phyloP scores from a whole-genome alignment of 1,140 invertebrate genomes.

The Drosophila guanche region DNA sequence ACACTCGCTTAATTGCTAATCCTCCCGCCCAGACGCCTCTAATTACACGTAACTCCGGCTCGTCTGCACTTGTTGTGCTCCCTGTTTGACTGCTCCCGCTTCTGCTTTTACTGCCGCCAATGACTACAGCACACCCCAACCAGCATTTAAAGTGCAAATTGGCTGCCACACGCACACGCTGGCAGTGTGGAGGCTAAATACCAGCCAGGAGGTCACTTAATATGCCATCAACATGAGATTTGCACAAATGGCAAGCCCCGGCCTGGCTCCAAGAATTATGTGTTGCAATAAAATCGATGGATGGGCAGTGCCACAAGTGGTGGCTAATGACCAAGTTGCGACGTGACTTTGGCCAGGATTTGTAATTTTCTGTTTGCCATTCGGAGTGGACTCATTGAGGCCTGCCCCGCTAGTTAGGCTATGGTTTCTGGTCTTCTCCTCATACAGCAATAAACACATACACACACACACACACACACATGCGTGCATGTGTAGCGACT shows the following conservation, averaged over 20 bases:
- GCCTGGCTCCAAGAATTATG: constrained; percentile 63
- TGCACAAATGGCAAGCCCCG: constrained; percentile 67
- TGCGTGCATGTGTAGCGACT: constrained; percentile 1
- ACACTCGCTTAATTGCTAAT: constrained; percentile 80
- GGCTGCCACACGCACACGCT: constrained; percentile 10
- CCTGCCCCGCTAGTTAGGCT: constrained; percentile 45
- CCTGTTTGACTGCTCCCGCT: not conserved
- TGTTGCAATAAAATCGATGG: constrained; percentile 79
- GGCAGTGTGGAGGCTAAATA: constrained; percentile 8
- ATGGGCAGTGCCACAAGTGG: constrained; percentile 30
- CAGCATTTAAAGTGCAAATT: constrained; percentile 70
- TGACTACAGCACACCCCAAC: constrained; percentile 38
- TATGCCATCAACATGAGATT: constrained; percentile 81
- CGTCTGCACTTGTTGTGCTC: constrained; percentile 30
- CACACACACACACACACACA: constrained; percentile 1
- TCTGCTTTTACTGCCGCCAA: not conserved
- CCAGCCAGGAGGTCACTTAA: constrained; percentile 62
- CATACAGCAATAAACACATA: not conserved
- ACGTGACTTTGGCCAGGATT: constrained; percentile 75
- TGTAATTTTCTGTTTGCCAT: constrained; percentile 60
- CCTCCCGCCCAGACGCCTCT: constrained; percentile 72
- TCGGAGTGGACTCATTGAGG: constrained; percentile 28
- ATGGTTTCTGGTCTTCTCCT: constrained; percentile 38
- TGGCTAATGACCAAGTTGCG: constrained; percentile 73
- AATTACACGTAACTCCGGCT: constrained; percentile 64